Conservation (phyloP, 2,888 invertebrate genomes). For the Cephalotes varians region DNA sequence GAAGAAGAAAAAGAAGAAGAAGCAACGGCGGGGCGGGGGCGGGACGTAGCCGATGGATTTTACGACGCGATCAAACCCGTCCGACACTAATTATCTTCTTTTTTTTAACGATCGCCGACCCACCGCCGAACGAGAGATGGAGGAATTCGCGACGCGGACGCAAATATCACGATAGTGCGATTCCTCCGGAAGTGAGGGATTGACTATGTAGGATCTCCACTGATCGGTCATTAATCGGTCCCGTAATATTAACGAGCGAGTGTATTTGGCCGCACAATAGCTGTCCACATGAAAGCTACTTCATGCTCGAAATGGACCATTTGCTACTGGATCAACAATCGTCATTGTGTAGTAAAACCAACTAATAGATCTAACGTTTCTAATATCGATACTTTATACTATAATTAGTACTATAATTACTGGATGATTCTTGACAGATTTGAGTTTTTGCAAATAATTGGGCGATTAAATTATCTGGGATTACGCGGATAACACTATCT, state of each 20-base stretch:
- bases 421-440: background rate
- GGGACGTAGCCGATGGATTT: conserved; percentile 70
- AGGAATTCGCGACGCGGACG: conserved; percentile 51
- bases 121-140: conserved; percentile 54
- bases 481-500: background rate
- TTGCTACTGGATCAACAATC: conserved; percentile 22
- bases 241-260: conserved; percentile 63
- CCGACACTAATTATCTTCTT: conserved; percentile 80
- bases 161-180: conserved; percentile 62
- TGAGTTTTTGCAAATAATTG: background rate
- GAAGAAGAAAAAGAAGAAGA: conserved; percentile 22
- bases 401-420: background rate
- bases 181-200: conserved; percentile 61
- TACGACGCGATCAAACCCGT: conserved; percentile 80
- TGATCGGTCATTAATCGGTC: conserved; percentile 52
- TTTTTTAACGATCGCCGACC: conserved; percentile 66
- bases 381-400: background rate
- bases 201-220: conserved; percentile 29
- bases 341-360: conserved; percentile 1
- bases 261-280: conserved; percentile 18
- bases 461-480: background rate
- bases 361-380: conserved; percentile 12
- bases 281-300: conserved; percentile 32
- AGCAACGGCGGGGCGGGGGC: conserved; percentile 12
- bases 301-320: conserved; percentile 49